Conservation (phyloP, 2,888 invertebrate species). For the Gisinianus flammeolus region DNA sequence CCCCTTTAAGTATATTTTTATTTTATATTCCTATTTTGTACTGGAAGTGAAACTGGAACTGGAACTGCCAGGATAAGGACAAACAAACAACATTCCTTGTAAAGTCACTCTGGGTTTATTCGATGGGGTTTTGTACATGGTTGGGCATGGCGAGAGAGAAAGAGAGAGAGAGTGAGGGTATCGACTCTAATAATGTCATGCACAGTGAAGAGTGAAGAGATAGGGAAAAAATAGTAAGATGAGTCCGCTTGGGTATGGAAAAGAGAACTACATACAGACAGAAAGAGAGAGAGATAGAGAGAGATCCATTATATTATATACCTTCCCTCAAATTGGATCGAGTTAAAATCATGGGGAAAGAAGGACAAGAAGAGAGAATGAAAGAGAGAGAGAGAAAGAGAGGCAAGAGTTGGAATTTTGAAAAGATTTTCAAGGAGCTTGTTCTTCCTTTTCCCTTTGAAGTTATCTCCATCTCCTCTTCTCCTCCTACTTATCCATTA, state of each 20-base stretch:
- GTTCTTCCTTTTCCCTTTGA: conserved; percentile 3
- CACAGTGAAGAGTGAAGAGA: too few relatives aligned
- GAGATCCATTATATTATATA: conserved; percentile 24
- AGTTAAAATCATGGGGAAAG: not conserved
- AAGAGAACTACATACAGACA: not conserved
- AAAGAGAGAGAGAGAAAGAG: conserved; percentile 16
- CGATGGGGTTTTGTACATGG: too few relatives aligned
- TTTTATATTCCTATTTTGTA: too few relatives aligned
- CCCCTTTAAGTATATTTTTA: too few relatives aligned
- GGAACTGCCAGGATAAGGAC: too few relatives aligned
- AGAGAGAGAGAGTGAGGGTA: too few relatives aligned
- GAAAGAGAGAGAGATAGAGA: conserved; percentile 1
- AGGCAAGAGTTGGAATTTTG: conserved; percentile 3
- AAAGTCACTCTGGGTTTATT: too few relatives aligned
- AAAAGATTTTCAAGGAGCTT: conserved; percentile 6
- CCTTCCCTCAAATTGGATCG: conserved; percentile 23
- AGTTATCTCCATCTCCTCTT: not conserved
- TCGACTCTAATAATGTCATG: too few relatives aligned
- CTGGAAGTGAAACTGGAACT: too few relatives aligned
- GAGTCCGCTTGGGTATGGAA: not conserved
- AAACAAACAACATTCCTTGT: too few relatives aligned
- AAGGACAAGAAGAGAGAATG: not conserved
- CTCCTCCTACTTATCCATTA: not conserved
- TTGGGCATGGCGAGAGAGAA: too few relatives aligned
- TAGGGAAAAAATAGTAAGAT: not conserved